phyloP scores from a whole-genome alignment of 1,140 invertebrate genomes.

The Trichoplusia ni region DNA sequence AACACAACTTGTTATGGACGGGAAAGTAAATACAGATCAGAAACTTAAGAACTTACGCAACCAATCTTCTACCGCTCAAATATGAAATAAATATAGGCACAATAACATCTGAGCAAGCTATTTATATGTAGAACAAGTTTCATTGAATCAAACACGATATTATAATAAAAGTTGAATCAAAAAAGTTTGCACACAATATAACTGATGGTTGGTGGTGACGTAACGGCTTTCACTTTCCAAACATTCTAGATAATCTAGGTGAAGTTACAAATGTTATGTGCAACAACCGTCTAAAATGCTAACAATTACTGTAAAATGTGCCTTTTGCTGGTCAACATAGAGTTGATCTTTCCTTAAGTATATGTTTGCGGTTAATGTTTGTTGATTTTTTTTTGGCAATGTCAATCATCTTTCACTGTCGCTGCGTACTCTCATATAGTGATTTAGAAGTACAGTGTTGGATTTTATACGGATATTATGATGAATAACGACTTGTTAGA shows the following conservation, averaged over 20 bases:
- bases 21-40: no score
- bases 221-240: constrained; percentile 42
- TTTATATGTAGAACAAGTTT: background rate
- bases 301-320: background rate
- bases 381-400: background rate
- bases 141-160: background rate
- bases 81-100: background rate
- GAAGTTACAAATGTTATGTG: constrained; percentile 24
- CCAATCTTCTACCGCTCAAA: no score
- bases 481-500: background rate
- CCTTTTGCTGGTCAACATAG: background rate
- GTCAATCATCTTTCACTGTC: constrained; percentile 13
- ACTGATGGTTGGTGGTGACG: constrained; percentile 28
- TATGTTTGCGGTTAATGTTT: background rate
- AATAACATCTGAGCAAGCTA: background rate
- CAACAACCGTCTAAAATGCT: background rate
- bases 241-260: constrained; percentile 38
- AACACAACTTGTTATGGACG: no score
- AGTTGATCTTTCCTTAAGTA: background rate
- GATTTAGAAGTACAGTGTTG: constrained; percentile 6
- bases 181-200: constrained; percentile 7
- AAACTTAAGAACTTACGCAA: constrained; percentile 9
- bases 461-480: background rate
- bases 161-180: constrained; percentile 4
- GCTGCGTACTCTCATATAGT: background rate